Percentiles rank a stretch among this genome's conserved stretches.
Conservation (phyloP, 64 coral and sea anemone genomes). For the Pachyseris speciosa region DNA sequence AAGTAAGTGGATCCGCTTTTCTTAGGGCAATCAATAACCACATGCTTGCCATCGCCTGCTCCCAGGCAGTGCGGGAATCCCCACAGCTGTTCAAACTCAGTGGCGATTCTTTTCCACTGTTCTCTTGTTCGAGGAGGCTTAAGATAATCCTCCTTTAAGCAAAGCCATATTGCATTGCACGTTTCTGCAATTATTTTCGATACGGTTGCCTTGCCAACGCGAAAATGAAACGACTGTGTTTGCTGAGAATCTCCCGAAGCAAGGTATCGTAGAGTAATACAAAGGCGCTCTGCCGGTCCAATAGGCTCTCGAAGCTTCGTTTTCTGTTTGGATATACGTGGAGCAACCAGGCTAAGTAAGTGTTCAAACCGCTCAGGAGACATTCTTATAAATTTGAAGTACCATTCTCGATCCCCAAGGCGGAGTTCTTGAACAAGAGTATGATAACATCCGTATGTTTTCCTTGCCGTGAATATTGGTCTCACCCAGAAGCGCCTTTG, state of each 20-base stretch:
- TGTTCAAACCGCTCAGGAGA: slow-evolving; percentile 13
- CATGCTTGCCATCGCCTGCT: no score
- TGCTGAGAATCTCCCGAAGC: slow-evolving; percentile 39
- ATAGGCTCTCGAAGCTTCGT: slow-evolving; percentile 17
- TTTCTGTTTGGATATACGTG: background rate
- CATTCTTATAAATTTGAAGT: slow-evolving; percentile 11
- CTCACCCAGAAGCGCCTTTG: slow-evolving; percentile 25
- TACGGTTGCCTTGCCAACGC: slow-evolving; percentile 20
- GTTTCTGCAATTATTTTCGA: slow-evolving; percentile 28
- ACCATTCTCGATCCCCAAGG: slow-evolving; percentile 19
- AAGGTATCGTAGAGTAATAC: background rate
- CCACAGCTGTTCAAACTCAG: no score
- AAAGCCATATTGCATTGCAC: slow-evolving; percentile 4
- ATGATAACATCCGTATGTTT: slow-evolving; percentile 3
- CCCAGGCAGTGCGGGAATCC: no score
- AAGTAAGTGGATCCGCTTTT: no score
- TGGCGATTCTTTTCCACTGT: no score
- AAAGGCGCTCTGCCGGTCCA: background rate
- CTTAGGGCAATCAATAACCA: no score
- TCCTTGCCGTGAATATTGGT: background rate
- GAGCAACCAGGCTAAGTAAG: background rate
- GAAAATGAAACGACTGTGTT: slow-evolving; percentile 24
- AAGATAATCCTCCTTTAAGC: no score
- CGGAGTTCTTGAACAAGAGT: slow-evolving; percentile 30
- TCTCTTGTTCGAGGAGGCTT: no score